A percentile compares a stretch with the other conserved stretches of the same genome.
phyloP scores from a whole-genome alignment of 2,797 vertebrate genomes.

The Pteronotus mesoamericanus region DNA sequence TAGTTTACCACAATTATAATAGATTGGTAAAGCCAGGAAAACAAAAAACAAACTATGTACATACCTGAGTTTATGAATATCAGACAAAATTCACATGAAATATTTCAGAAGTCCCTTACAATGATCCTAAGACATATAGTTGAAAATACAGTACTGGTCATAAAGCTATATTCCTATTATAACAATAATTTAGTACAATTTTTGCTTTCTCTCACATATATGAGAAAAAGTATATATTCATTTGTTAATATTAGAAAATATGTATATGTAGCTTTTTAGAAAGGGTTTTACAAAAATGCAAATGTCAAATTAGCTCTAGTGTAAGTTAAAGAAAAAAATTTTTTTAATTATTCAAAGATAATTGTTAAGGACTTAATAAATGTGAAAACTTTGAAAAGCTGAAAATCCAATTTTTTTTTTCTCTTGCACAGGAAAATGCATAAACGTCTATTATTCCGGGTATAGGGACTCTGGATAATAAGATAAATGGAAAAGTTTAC shows the following conservation, averaged over 20 bases:
- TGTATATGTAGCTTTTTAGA: not conserved
- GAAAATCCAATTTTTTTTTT: constrained; percentile 11
- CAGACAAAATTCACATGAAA: not conserved
- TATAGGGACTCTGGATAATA: not conserved
- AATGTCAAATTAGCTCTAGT: not conserved
- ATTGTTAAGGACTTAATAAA: not conserved
- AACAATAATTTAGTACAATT: not conserved
- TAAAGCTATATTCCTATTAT: not conserved
- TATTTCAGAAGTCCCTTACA: not conserved
- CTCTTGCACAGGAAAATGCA: not conserved
- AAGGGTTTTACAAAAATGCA: not conserved
- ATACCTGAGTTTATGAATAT: not conserved
- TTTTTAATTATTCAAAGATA: not conserved
- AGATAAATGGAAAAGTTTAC: not conserved
- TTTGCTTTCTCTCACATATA: not conserved
- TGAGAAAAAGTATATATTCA: not conserved
- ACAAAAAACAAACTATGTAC: not conserved
- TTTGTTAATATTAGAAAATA: not conserved
- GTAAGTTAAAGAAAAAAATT: not conserved
- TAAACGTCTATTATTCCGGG: not conserved
- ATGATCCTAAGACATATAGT: not conserved
- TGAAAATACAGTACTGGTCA: not conserved
- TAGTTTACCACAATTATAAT: not conserved
- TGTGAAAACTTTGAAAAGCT: not conserved
- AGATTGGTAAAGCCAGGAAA: not conserved